These are phyloP conservation scores for Drosophila limbata DNA, from an alignment of 2,888 invertebrate species.

Conservation along the genomic window DNA sequence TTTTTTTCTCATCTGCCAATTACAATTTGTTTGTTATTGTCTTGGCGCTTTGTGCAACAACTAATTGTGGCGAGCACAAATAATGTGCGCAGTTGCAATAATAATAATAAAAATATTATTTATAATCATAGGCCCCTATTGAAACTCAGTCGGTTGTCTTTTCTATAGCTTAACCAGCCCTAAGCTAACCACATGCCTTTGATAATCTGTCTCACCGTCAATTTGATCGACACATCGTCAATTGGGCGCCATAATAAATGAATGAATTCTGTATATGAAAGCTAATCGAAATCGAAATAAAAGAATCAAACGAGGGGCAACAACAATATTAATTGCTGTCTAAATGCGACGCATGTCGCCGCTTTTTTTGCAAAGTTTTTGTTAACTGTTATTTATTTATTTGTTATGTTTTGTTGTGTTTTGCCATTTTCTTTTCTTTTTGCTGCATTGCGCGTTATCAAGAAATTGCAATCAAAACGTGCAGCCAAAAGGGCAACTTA, in stretches of 20 bases:
- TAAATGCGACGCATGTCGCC: conserved; percentile 37
- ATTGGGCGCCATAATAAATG: conserved; percentile 66
- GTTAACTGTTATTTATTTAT: conserved; percentile 4
- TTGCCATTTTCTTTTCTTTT: neutral
- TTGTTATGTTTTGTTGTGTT: neutral
- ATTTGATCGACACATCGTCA: conserved; percentile 65
- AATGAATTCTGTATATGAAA: conserved; percentile 15
- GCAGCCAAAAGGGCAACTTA: conserved; percentile 38
- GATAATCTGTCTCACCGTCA: conserved; percentile 46
- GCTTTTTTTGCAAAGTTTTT: conserved; percentile 25
- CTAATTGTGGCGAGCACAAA: conserved; percentile 46
- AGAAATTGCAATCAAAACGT: conserved; percentile 40
- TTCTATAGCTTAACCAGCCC: conserved; percentile 5
- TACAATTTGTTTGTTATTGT: conserved; percentile 56
- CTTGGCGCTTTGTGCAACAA: conserved; percentile 49
- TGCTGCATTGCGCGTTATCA: conserved; percentile 49
- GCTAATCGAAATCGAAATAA: conserved; percentile 36
- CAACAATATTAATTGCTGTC: conserved; percentile 33
- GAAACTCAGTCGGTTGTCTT: neutral
- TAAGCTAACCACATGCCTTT: conserved; percentile 13
- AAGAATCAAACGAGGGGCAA: conserved; percentile 9
- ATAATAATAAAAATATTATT: neutral
- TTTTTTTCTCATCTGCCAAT: conserved; percentile 27
- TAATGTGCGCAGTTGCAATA: conserved; percentile 67
- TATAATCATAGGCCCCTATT: conserved; percentile 14